Conservation (phyloP, 2,888 invertebrate genomes). For the Macrosoma leucophasiata region DNA sequence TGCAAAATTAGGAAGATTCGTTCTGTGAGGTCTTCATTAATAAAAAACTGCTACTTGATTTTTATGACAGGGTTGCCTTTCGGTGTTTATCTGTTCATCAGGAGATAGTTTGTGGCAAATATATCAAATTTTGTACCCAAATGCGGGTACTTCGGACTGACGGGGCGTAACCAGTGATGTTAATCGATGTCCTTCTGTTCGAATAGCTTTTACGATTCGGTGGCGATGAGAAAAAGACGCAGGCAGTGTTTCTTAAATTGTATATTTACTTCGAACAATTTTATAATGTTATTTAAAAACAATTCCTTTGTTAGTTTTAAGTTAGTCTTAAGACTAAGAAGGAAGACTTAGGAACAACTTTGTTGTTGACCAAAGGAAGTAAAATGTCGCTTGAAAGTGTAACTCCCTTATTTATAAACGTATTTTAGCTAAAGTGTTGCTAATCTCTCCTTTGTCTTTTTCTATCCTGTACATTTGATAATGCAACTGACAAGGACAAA, state of each 20-base stretch:
- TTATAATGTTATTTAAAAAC: no score
- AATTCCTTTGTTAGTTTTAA: no score
- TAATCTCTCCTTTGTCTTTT: no score
- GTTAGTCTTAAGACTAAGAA: no score
- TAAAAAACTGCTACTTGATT: slow-evolving; percentile 16
- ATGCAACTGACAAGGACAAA: no score
- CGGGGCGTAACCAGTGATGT: slow-evolving; percentile 60
- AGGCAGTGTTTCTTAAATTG: slow-evolving; percentile 24
- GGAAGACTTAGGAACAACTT: no score
- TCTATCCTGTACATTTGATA: no score
- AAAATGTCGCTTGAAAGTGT: no score
- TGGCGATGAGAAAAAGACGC: slow-evolving; percentile 21
- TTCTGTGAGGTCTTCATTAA: slow-evolving; percentile 22
- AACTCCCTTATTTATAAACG: no score
- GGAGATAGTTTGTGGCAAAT: slow-evolving; percentile 44
- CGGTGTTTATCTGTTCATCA: slow-evolving; percentile 56
- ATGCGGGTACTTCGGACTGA: slow-evolving; percentile 56
- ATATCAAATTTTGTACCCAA: slow-evolving; percentile 55
- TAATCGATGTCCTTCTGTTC: slow-evolving; percentile 56
- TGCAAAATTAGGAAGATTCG: slow-evolving; percentile 9
- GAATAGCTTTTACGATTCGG: slow-evolving; percentile 50
- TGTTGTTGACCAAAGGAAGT: no score
- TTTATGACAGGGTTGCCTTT: slow-evolving; percentile 22
- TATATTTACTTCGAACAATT: slow-evolving; percentile 26
- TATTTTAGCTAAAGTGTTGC: no score